These are phyloP conservation scores for Tragelaphus eurycerus DNA, from an alignment of 2,797 vertebrate genomes.

Conservation along the genomic window DNA sequence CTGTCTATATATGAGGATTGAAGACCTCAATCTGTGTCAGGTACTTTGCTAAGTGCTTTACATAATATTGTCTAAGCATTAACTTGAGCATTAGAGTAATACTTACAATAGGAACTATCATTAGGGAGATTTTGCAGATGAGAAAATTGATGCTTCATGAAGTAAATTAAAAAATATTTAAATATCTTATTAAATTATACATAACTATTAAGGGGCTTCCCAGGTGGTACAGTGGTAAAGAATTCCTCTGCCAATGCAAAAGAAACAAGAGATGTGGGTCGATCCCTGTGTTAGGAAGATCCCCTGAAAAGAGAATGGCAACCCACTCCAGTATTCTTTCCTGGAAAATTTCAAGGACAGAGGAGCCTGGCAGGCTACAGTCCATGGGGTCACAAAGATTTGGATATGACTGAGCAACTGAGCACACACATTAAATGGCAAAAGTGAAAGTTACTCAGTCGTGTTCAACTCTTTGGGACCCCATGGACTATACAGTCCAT, in stretches of 20 bases:
- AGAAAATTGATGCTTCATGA: neutral
- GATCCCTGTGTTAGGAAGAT: neutral
- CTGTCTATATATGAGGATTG: neutral
- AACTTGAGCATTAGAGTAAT: neutral
- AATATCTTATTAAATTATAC: neutral
- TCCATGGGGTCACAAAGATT: neutral
- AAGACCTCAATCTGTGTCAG: neutral
- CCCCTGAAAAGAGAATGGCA: neutral
- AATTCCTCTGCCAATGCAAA: neutral
- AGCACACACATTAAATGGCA: neutral
- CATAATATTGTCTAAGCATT: neutral
- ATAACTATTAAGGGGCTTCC: neutral
- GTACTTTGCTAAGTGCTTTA: neutral
- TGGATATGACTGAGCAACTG: neutral
- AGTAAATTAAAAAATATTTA: neutral
- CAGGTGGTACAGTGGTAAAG: neutral
- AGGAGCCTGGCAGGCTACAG: neutral
- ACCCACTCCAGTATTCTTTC: neutral
- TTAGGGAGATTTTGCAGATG: neutral
- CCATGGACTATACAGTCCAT: neutral
- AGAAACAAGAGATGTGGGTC: neutral
- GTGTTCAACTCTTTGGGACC: neutral
- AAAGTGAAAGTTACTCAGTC: neutral
- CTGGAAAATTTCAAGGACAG: neutral
- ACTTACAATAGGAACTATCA: neutral